Conservation (phyloP, 1,140 invertebrate genomes). For the Sycophaga agraensis region DNA sequence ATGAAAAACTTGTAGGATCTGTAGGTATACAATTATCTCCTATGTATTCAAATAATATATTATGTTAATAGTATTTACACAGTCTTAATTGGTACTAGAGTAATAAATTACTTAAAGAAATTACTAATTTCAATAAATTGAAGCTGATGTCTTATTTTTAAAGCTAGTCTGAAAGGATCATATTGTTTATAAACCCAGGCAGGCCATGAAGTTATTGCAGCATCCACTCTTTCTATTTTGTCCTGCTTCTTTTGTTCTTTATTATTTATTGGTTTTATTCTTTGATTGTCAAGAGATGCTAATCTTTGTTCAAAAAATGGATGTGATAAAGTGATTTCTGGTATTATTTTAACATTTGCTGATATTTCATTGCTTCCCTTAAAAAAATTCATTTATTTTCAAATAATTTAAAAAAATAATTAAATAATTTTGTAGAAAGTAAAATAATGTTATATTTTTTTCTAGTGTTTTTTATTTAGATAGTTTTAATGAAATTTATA, state of each 20-base stretch:
- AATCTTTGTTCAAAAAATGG: slow-evolving; percentile 56
- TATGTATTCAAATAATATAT: slow-evolving; percentile 27
- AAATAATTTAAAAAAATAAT: no score
- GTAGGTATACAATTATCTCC: slow-evolving; percentile 59
- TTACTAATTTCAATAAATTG: slow-evolving; percentile 46
- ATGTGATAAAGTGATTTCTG: slow-evolving; percentile 62
- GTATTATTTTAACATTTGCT: slow-evolving; percentile 67
- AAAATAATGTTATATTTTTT: no score
- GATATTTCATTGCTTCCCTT: slow-evolving; percentile 37
- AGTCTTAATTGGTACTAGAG: not conserved
- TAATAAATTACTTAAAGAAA: slow-evolving; percentile 12
- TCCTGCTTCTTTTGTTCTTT: slow-evolving; percentile 38
- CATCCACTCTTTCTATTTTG: slow-evolving; percentile 52
- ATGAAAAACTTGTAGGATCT: slow-evolving; percentile 72
- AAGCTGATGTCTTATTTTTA: slow-evolving; percentile 52
- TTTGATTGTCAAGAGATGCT: slow-evolving; percentile 52
- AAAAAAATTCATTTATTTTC: slow-evolving; percentile 5
- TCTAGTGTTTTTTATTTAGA: no score
- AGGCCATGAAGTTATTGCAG: slow-evolving; percentile 61
- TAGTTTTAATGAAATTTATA: not conserved
- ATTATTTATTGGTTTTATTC: slow-evolving; percentile 37
- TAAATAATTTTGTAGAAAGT: no score
- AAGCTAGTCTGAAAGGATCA: slow-evolving; percentile 62
- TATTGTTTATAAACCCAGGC: slow-evolving; percentile 71
- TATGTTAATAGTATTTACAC: not conserved